Evolutionary conservation across 1,140 invertebrate species (phyloP), one percentile per base, ranked within the genome.

Genomic region (Pseudomyrmex sp.): DNA sequence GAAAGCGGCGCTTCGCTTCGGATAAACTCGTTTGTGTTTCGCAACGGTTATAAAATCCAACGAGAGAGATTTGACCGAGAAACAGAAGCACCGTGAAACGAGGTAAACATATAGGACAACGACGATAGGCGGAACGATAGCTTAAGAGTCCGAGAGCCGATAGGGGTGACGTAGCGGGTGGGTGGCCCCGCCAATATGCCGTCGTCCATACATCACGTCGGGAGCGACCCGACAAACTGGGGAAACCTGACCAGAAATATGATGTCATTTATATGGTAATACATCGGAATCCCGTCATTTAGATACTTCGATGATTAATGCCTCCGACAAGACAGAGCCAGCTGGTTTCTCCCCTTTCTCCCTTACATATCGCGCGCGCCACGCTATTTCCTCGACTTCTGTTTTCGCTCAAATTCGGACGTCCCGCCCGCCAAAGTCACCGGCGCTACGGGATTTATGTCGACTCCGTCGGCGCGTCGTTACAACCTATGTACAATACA

Each of bases 201-300:
- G 91, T 88, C 92, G 92, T 94, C 92, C 92, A 94, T 94, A 94
- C 92, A 94, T 94, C 94, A 94, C 90, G 88, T 91, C 91, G 83
- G 35, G 91, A 88, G 92, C 89, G 90, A 91, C 88, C 93, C 94
- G 94, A 94, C 94, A 94, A 94, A 94, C 94, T 94, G 93, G 94
- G 94, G 94, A 94, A 94, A 94, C 94, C 94, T 95, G 95, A 95
- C 95, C 95, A 95, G 95, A 95, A 95, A 95, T 95, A 95, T 95
- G 95, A 95, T 95, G 95, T 95, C 95, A 95, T 95, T 95, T 95
- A 95, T 95, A 95, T 95, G 95, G 95, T 95, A 95, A 95, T 95
- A 95, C 95, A 95, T 95, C 94, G 95, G 94, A 95, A 95, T 95
- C 95, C 95, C 95, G 95, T 95, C 95, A 95, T 95, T 95, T 95